phyloP scores from a whole-genome alignment of 2,797 vertebrate genomes.

The Kryptolebias ocellatus region DNA sequence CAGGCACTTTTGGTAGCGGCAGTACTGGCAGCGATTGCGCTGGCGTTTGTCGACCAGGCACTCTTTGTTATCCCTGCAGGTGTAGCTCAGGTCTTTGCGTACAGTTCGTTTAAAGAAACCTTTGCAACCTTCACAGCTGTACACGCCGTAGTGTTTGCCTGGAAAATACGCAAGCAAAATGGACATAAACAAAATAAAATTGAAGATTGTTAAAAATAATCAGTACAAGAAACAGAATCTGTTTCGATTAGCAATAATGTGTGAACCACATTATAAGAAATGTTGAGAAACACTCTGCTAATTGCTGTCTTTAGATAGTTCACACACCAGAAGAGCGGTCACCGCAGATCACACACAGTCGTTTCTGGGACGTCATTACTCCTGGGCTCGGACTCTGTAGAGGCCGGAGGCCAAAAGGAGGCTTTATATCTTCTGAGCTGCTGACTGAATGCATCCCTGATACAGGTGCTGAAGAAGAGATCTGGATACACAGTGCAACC shows the following conservation, averaged over 20 bases:
- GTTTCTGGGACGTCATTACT: slow-evolving; percentile 88
- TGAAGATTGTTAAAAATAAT: slow-evolving; percentile 1
- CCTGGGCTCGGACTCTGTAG: slow-evolving; percentile 81
- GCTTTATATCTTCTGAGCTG: slow-evolving; percentile 98
- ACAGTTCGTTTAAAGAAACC: slow-evolving; percentile 97
- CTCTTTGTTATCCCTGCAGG: slow-evolving; percentile 95
- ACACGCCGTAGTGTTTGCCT: slow-evolving; percentile 96
- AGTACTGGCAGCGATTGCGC: slow-evolving; percentile 96
- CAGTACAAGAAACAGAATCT: background rate
- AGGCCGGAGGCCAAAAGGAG: slow-evolving; percentile 92
- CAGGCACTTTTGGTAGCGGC: slow-evolving; percentile 95
- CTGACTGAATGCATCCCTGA: slow-evolving; percentile 92
- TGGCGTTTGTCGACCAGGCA: slow-evolving; percentile 97
- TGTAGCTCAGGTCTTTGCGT: slow-evolving; percentile 95
- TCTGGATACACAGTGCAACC: slow-evolving; percentile 73
- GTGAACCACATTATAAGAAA: slow-evolving; percentile 1
- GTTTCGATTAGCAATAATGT: background rate
- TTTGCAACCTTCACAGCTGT: slow-evolving; percentile 97
- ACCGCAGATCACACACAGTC: slow-evolving; percentile 98
- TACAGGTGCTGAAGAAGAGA: slow-evolving; percentile 88
- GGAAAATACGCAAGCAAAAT: slow-evolving; percentile 32
- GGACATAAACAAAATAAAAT: background rate
- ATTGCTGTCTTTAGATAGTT: slow-evolving; percentile 6
- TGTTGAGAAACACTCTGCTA: background rate
- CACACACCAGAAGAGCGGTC: slow-evolving; percentile 95